Evolutionary conservation across 2,888 invertebrate species (phyloP), one percentile per base, ranked within the genome.

Genomic region (Apamea sordens): DNA sequence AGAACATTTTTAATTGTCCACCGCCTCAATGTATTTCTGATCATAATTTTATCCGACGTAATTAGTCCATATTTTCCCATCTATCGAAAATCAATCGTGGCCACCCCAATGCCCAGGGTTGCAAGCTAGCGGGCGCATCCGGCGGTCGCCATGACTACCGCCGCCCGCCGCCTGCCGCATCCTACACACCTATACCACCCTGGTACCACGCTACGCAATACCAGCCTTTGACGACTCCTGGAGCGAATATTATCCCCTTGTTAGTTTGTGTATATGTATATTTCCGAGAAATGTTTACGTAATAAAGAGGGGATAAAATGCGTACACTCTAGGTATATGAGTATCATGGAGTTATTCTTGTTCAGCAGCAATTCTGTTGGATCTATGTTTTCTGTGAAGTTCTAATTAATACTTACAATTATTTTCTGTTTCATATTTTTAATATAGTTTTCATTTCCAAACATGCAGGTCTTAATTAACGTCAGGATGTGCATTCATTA

Each of bases 81-180:
- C 28, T 84, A 77, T 81, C 50, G 73, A 24, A 24, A 21, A 67
- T 70, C 69, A 79, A 74, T 44, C 69, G 70, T 93, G 90, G 94
- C 86, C 90, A 92, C 93, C 93, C 92, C 84, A 92, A 83, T 91
- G 88, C 88, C 93, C 93, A 92, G 95, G 94, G 92, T 89, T 92
- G 92, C 93, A 92, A 88, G 90, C 88, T 86, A 90, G 84, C 89
- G 89, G 93, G 93, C 92, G 93, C 92, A 94, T 95, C 94, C 93
- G 95, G 90, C 94, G 95, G 96, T 95, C 91, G 92, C 91, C 94
- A 96, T 96, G 95, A 90, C 91, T 90, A 95, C 96, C 93, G 92
- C 90, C 93, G 86, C 89, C 88, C 83, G 88, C 88, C 47, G 86
- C 81, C 79, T 78, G 79, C 85, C 89, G 89, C 85, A 89, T 89